Conservation (phyloP, 2,113 vertebrate genomes). For the Alligator mississippiensis region DNA sequence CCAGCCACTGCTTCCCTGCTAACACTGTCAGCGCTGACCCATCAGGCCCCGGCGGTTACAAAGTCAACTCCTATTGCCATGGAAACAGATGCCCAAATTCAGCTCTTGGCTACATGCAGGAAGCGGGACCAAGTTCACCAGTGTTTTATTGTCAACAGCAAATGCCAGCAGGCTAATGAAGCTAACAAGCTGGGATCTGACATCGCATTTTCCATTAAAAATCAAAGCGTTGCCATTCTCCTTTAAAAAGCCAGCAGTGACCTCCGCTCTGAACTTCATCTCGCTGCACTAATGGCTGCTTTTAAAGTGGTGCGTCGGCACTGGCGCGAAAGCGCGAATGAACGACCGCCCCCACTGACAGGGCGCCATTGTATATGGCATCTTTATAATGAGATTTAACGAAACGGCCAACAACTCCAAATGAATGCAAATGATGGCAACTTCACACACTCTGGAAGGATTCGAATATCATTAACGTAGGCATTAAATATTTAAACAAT, state of each 20-base stretch:
- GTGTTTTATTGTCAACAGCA: not conserved
- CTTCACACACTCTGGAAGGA: constrained; percentile 53
- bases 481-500: constrained; percentile 74
- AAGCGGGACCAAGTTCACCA: not conserved
- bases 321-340: not conserved
- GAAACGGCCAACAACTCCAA: constrained; percentile 18
- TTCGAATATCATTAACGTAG: constrained; percentile 63
- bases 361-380: constrained; percentile 4
- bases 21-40: not conserved
- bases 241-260: not conserved
- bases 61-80: not conserved
- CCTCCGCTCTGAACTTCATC: not conserved
- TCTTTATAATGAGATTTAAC: constrained; percentile 18
- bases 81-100: not conserved
- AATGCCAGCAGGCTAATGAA: not conserved
- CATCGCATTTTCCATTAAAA: not conserved
- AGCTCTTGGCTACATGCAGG: not conserved
- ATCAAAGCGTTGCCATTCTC: not conserved
- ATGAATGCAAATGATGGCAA: constrained; percentile 68
- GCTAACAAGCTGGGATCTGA: not conserved
- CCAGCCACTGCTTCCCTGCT: not conserved
- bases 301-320: not conserved
- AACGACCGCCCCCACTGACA: not conserved
- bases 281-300: not conserved
- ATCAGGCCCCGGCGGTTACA: not conserved